Evolutionary conservation across 1,140 invertebrate species (phyloP), one percentile per base, ranked within the genome.

Genomic region (Pseudomyrmex cubaensis): DNA sequence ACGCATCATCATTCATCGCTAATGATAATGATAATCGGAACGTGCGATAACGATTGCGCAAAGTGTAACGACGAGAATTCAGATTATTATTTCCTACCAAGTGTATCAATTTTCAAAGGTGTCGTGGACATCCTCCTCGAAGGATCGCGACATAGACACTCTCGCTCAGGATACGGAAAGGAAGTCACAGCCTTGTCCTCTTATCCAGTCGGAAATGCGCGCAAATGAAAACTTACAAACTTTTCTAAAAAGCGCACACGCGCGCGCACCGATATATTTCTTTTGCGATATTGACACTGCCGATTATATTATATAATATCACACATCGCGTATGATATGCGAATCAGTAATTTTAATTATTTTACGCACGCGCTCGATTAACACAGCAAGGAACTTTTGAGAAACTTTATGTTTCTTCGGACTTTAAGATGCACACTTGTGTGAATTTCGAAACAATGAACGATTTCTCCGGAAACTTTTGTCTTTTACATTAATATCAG

Each of bases 121-220:
- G 83, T 89, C 69, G 89, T 88, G 78, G 91, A 52, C 91, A 91
- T 91, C 46, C 62, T 87, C n/a, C 44, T 61, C 10, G 44, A 48
- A 63, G 57, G 13, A 22, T 20, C n/a, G n/a, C 57, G 7, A 46
- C 69, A 85, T 82, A 76, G n/a, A 77, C 44, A 17, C 17, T 17
- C 73, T 74, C 66, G 15, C 54, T 76, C 20, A 12, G 46, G 15
- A 52, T 52, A 52, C 50, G 12, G 9, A 50, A 74, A 46, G 35
- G 8, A 56, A n/a, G 4, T 46, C 0, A 7, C 10, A 13, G 35
- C 3, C 2, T 57, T 10, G 50, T 69, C 17, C 9, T 17, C 13
- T 48, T 12, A 35, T 10, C 3, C 2, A 46, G 61, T 52, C 13
- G 3, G 1, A 20, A 0, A 12, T 1, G 1, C 10, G 7, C 15